phyloP scores from a whole-genome alignment of 2,113 vertebrate genomes.

The Mus pahari region DNA sequence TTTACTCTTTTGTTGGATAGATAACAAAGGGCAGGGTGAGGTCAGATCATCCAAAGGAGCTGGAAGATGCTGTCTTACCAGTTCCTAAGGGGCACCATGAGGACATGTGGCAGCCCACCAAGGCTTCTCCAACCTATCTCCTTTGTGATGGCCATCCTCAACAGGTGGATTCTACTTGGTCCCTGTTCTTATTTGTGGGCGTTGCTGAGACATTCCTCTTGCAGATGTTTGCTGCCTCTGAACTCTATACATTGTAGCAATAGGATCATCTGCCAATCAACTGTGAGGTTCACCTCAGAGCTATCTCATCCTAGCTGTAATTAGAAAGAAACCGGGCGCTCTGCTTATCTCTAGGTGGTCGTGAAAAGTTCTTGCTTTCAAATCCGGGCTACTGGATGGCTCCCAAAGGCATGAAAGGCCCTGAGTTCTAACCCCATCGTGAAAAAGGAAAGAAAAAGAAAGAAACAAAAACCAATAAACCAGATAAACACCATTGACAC shows the following conservation, averaged over 20 bases:
- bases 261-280: rapidly evolving
- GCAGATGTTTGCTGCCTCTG: background rate
- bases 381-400: background rate
- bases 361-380: background rate
- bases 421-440: background rate
- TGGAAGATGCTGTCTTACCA: background rate
- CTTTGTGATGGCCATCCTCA: background rate
- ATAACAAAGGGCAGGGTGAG: background rate
- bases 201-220: background rate
- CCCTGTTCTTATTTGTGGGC: background rate
- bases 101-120: background rate
- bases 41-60: background rate
- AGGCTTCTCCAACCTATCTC: background rate
- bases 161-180: background rate
- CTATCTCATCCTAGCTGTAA: background rate
- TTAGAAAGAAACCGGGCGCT: background rate
- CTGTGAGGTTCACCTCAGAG: background rate
- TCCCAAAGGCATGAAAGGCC: background rate
- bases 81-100: background rate
- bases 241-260: rapidly evolving
- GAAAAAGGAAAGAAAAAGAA: background rate
- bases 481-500: no score
- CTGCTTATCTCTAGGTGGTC: background rate
- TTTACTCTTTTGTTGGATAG: background rate
- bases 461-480: no score